Base-by-base conservation (phyloP, 2,113 vertebrate species). In the Psephotus haematonotus region DNA sequence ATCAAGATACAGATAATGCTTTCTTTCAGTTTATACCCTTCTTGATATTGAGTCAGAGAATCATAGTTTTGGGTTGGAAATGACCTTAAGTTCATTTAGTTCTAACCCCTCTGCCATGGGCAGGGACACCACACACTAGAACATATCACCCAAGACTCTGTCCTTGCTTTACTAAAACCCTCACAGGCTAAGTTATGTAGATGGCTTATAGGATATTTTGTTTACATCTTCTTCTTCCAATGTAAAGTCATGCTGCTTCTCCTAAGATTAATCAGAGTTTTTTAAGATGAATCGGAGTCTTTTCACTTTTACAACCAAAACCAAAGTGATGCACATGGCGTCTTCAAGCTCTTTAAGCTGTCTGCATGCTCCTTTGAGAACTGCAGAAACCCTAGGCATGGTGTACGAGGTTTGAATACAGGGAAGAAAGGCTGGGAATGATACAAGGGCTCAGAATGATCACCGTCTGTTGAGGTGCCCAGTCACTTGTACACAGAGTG, bases 401-500 rank as follows among this genome's bases (percentile, higher is more conserved):
- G 3, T n/a, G 6, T 28, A 5, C 19, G 35, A 86, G 8, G 23
- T 70, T 57, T 76, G 28, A 41, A 24, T 33, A 11, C 27, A 6
- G 16, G 6, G 52, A 13, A 13, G 57, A 59, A 59, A 35, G 1
- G 1, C 41, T 82, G 29, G 25, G 33, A 70, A 85, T 17, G 16
- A 75, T 19, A 12, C 37, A 44, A 6, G 13, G 9, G 7, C 43
- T 57, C 3, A 6, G 22, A 44, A 24, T 28, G 29, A 25, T 6
- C 24, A 20, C 9, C 0, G 0, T 11, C 37, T 78, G 13, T 7
- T 43, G 20, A 43, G 37, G 28, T 59, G 8, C 7, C 60, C 1
- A 0, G 47, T 71, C 47, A 41, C 17, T 62, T 28, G 12, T 7
- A 59, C 28, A 28, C 0, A 1, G 9, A 11, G 11, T 4, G 4